Evolutionary conservation across 2,113 vertebrate genomes (phyloP).

Genomic region (Danionella cerebrum): DNA sequence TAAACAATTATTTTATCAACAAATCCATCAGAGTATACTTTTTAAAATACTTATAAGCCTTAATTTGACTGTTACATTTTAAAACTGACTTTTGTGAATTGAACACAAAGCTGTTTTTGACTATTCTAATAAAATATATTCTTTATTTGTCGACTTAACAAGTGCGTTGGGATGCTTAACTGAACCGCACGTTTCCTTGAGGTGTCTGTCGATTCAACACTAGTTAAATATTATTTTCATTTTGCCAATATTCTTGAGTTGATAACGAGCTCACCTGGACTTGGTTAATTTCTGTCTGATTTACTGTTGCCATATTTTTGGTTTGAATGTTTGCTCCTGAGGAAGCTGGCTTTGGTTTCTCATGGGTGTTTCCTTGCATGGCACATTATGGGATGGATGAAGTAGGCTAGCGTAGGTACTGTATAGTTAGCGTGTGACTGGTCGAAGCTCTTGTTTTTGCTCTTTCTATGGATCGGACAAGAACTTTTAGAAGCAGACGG

Average conservation of each 20-base stretch:
- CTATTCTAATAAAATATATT: too few species aligned
- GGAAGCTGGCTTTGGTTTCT: too few species aligned
- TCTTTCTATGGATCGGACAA: slow-evolving; percentile 19
- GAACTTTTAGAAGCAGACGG: slow-evolving; percentile 37
- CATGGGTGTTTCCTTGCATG: background rate
- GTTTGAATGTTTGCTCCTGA: background rate
- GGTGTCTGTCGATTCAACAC: background rate
- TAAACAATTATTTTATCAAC: too few species aligned
- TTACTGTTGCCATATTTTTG: background rate
- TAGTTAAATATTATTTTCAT: background rate
- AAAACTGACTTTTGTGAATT: too few species aligned
- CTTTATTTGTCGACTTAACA: too few species aligned
- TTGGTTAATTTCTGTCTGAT: background rate
- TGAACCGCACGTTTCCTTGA: background rate
- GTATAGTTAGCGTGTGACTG: background rate
- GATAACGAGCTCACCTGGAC: background rate
- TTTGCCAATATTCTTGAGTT: background rate
- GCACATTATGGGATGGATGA: slow-evolving; percentile 2
- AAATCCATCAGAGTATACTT: too few species aligned
- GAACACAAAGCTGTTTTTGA: too few species aligned
- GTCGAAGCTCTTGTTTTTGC: background rate
- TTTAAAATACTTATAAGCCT: too few species aligned
- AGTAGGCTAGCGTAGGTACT: background rate
- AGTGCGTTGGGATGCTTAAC: background rate
- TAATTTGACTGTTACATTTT: too few species aligned